Evolutionary conservation across 2,113 vertebrate species (phyloP), one percentile per base, ranked within the genome.

Genomic region (Galeopterus variegatus): DNA sequence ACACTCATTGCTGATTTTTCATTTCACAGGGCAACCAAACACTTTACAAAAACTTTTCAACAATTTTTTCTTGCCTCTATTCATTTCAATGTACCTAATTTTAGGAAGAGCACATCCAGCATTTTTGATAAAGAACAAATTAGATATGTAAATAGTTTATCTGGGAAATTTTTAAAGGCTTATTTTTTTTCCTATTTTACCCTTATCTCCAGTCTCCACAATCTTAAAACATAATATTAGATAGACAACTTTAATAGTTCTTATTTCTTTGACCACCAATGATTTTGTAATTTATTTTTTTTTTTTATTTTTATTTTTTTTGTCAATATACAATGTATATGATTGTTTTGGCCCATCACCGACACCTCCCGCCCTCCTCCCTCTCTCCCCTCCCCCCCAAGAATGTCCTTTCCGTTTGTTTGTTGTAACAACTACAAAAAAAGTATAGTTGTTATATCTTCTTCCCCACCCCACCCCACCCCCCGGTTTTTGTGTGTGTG

Each of bases 241-340:
- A 48, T 28, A 24, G 48, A 54, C 60, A 91, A n/a, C 48, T 80
- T 81, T 70, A 77, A 83, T 7, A 88, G 58, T 70, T 88, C 58
- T 84, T 87, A 80, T 50, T 94, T 88, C 85, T 56, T 67, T 82
- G 83, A 92, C 41, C 89, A 23, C 18, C 52, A 88, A 62, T 85
- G 58, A 87, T 12, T 96, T n/a, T 93, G 62, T n/a, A n/a, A 94
- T 91, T 89, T 76, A 93, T n/a, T n/a, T n/a, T n/a, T n/a, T n/a
- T n/a, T n/a, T n/a, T n/a, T n/a, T n/a, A n/a, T n/a, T n/a, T n/a
- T n/a, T n/a, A n/a, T n/a, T n/a, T n/a, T n/a, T n/a, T n/a, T n/a
- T n/a, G n/a, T n/a, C n/a, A n/a, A n/a, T n/a, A n/a, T n/a, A n/a
- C n/a, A n/a, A n/a, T n/a, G n/a, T n/a, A n/a, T n/a, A n/a, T n/a